Conservation (phyloP, 2,888 invertebrate species). For the Epirrhoe tristata region DNA sequence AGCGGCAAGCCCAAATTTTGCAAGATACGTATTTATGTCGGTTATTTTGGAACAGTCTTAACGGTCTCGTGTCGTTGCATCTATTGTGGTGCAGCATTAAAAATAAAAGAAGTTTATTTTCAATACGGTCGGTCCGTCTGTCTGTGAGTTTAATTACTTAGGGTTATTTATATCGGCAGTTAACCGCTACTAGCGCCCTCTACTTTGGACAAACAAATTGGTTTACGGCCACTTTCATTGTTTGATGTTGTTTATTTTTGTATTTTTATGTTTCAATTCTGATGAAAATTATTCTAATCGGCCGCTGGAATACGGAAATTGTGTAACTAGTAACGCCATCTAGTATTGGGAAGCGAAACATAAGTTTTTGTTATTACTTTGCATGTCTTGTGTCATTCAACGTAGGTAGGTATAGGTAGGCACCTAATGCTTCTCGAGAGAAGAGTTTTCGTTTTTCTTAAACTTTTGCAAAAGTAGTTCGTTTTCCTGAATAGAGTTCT, state of each 20-base stretch:
- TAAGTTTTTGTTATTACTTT: constrained; percentile 8
- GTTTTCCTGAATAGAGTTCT: no score
- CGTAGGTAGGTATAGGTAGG: no score
- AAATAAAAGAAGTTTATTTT: constrained; percentile 67
- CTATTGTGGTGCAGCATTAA: constrained; percentile 62
- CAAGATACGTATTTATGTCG: neutral
- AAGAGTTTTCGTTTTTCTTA: no score
- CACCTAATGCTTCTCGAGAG: no score
- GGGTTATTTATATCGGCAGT: constrained; percentile 62
- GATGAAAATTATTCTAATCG: constrained; percentile 26
- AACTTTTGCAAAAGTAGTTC: no score
- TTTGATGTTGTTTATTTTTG: constrained; percentile 40
- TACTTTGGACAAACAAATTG: constrained; percentile 62
- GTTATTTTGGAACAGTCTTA: constrained; percentile 5
- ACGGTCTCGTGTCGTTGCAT: constrained; percentile 43
- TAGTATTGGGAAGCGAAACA: constrained; percentile 29
- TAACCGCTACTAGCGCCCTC: constrained; percentile 55
- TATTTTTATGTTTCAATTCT: constrained; percentile 35
- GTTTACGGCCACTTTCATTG: constrained; percentile 52
- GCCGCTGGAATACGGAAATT: constrained; percentile 7
- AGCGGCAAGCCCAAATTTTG: neutral
- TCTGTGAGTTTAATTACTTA: constrained; percentile 63
- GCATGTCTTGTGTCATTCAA: no score
- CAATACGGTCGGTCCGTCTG: constrained; percentile 62
- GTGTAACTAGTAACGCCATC: constrained; percentile 36